Percentiles rank a stretch among this genome's conserved stretches.
These are phyloP conservation scores for Sigmodon hispidus DNA, from an alignment of 2,113 vertebrate species.

Conservation along the genomic window DNA sequence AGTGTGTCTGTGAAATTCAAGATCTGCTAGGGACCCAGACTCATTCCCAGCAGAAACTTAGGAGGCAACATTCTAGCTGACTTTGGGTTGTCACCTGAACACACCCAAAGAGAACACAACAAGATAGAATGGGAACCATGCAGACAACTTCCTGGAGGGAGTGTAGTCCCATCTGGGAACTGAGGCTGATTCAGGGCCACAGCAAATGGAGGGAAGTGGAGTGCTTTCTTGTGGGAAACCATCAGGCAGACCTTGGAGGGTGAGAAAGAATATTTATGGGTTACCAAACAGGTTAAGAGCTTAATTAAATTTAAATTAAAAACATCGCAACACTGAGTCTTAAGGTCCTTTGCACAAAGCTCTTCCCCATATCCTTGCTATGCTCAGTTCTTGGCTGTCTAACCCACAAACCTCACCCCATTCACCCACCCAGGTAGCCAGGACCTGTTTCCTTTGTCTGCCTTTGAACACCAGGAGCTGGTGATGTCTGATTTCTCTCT, in stretches of 20 bases:
- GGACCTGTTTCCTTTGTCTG: not conserved
- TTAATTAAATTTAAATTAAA: not conserved
- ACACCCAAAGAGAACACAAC: no score
- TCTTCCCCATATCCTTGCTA: accelerated
- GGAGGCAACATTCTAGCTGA: not conserved
- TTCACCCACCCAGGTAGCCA: no score
- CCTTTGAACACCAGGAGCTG: not conserved
- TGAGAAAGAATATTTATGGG: not conserved
- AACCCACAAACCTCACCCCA: no score
- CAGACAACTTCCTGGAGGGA: not conserved
- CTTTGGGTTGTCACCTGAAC: not conserved
- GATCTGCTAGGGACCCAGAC: not conserved
- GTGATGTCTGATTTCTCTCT: not conserved
- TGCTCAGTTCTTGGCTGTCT: not conserved
- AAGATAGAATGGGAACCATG: not conserved
- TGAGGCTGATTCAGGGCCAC: accelerated
- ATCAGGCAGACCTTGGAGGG: no score
- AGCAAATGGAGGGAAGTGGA: no score
- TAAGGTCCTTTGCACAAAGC: not conserved
- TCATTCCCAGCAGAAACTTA: not conserved
- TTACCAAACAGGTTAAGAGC: not conserved
- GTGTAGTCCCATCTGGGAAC: not conserved
- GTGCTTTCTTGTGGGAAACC: not conserved
- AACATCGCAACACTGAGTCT: not conserved
- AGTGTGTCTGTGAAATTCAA: no score